These are phyloP conservation scores for Drosophila kanapiae DNA, from an alignment of 1,140 invertebrate genomes.

Conservation along the genomic window DNA sequence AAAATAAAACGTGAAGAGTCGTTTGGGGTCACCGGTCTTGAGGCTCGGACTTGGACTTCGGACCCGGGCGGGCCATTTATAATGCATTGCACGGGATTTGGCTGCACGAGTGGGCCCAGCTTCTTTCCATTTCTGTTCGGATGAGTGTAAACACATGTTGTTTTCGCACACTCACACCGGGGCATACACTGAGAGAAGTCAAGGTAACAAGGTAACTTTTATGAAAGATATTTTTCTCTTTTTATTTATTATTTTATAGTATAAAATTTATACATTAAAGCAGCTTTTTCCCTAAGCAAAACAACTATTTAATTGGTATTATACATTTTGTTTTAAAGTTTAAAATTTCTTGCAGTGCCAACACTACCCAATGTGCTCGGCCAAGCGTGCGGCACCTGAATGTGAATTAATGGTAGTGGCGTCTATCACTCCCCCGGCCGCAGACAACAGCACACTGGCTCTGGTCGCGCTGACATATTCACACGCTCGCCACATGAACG, in stretches of 20 bases:
- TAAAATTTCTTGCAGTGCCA: slow-evolving; percentile 4
- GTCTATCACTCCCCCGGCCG: slow-evolving; percentile 76
- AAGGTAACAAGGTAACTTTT: no score
- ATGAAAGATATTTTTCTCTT: not conserved
- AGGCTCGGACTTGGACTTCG: slow-evolving; percentile 8
- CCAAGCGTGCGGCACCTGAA: slow-evolving; percentile 78
- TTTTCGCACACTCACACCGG: slow-evolving; percentile 41
- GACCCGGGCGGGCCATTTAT: slow-evolving; percentile 56
- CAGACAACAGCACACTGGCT: slow-evolving; percentile 64
- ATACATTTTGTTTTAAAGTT: not conserved
- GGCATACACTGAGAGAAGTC: slow-evolving; percentile 1
- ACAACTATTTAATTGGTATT: not conserved
- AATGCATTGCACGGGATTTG: slow-evolving; percentile 75
- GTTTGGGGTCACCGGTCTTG: slow-evolving; percentile 20
- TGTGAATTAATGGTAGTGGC: slow-evolving; percentile 82
- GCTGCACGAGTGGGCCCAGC: slow-evolving; percentile 70
- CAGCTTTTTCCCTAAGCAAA: no score
- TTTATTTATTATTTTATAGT: not conserved
- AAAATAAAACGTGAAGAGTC: slow-evolving; percentile 28
- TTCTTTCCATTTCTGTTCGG: slow-evolving; percentile 33
- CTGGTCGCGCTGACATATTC: slow-evolving; percentile 49
- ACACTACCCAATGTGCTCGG: slow-evolving; percentile 48
- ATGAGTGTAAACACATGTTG: slow-evolving; percentile 74
- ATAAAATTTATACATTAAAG: no score
- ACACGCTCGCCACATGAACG: slow-evolving; percentile 48